These are phyloP conservation scores for Caerostris extrusa DNA, from an alignment of 1,140 invertebrate species.

Conservation along the genomic window DNA sequence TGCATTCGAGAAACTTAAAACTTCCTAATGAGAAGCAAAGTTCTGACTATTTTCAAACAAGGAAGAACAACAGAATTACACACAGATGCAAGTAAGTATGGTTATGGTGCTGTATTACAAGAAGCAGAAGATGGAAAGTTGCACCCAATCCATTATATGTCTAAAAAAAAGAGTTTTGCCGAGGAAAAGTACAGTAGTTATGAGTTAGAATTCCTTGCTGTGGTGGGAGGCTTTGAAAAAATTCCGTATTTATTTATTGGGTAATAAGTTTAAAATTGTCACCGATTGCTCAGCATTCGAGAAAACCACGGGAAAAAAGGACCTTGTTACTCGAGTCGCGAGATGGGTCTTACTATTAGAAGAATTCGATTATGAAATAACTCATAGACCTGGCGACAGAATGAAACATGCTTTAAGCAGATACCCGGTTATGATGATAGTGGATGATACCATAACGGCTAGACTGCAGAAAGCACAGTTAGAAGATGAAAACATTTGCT, in stretches of 20 bases:
- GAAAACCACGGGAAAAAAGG: conserved; percentile 13
- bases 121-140: conserved; percentile 32
- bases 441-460: neutral
- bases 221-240: conserved; percentile 81
- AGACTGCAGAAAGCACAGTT: neutral
- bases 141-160: conserved; percentile 46
- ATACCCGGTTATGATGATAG: neutral
- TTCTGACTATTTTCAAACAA: neutral
- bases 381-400: neutral
- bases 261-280: conserved; percentile 60
- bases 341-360: conserved; percentile 13
- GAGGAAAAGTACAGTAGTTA: conserved; percentile 70
- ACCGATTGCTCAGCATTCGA: conserved; percentile 37
- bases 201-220: conserved; percentile 79
- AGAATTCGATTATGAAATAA: conserved; percentile 46
- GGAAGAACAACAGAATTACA: too few species aligned
- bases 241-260: conserved; percentile 83
- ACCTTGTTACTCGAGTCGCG: neutral
- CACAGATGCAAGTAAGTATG: neutral
- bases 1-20: neutral
- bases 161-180: conserved; percentile 70
- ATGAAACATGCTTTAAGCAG: neutral
- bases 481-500: neutral
- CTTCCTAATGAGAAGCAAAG: neutral
- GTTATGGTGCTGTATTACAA: conserved; percentile 56